These are phyloP conservation scores for Adrianichthys oophorus DNA, from an alignment of 2,797 vertebrate species.

Conservation along the genomic window DNA sequence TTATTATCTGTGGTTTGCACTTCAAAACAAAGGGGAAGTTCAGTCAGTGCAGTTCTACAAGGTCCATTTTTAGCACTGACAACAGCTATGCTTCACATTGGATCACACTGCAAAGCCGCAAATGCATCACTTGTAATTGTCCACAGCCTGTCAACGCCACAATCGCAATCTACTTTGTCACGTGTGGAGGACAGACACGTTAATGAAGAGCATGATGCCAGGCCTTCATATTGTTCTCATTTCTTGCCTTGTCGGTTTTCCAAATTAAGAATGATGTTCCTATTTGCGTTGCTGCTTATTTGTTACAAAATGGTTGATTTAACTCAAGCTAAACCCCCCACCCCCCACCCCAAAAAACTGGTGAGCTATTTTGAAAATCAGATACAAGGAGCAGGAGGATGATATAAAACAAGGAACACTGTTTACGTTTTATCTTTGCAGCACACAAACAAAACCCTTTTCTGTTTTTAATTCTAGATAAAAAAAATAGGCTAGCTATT, in stretches of 20 bases:
- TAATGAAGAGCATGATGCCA: slow-evolving; percentile 63
- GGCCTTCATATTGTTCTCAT: slow-evolving; percentile 64
- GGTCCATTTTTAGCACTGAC: slow-evolving; percentile 39
- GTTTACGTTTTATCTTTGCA: not conserved
- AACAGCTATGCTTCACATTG: slow-evolving; percentile 53
- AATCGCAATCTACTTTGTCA: slow-evolving; percentile 60
- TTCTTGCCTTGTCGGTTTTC: slow-evolving; percentile 71
- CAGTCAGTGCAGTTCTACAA: slow-evolving; percentile 29
- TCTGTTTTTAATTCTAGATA: not conserved
- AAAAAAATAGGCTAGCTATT: not conserved
- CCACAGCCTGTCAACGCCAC: slow-evolving; percentile 56
- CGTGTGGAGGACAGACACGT: slow-evolving; percentile 61
- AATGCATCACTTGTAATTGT: slow-evolving; percentile 70
- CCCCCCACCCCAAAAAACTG: slow-evolving; percentile 25
- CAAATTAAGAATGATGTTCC: slow-evolving; percentile 77
- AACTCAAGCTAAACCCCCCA: slow-evolving; percentile 48
- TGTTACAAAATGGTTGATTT: slow-evolving; percentile 69
- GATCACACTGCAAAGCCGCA: slow-evolving; percentile 60
- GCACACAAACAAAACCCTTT: slow-evolving; percentile 6
- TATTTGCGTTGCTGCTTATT: slow-evolving; percentile 69
- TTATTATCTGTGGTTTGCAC: slow-evolving; percentile 20
- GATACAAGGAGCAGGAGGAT: slow-evolving; percentile 31
- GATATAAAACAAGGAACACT: slow-evolving; percentile 13
- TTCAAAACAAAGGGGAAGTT: slow-evolving; percentile 29
- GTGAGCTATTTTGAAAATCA: slow-evolving; percentile 31